phyloP scores from a whole-genome alignment of 1,140 invertebrate species.

The Drosophila parvula region DNA sequence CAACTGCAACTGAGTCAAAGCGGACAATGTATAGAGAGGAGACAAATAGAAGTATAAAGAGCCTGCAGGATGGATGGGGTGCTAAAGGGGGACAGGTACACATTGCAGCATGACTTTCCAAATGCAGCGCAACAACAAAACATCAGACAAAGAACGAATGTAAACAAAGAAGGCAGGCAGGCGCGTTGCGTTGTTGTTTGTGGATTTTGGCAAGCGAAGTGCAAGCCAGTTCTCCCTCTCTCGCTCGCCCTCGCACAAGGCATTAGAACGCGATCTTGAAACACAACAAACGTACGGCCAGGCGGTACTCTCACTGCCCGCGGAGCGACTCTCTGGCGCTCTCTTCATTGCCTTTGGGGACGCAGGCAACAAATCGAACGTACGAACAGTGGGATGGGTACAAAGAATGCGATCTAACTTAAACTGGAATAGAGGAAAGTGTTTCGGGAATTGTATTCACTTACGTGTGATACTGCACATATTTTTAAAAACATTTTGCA shows the following conservation, averaged over 20 bases:
- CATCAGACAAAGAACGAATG: conserved; percentile 65
- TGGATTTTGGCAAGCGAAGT: conserved; percentile 50
- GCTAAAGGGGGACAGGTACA: background rate
- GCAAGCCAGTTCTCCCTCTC: conserved; percentile 24
- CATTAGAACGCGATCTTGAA: conserved; percentile 70
- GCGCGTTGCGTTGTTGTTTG: conserved; percentile 17
- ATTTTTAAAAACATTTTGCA: too few species aligned
- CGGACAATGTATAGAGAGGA: conserved; percentile 2
- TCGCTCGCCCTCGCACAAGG: conserved; percentile 4
- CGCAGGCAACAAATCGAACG: conserved; percentile 8
- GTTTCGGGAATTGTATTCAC: background rate
- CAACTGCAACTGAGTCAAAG: conserved; percentile 50
- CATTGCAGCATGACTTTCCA: conserved; percentile 39
- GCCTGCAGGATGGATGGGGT: background rate
- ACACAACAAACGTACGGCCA: conserved; percentile 16
- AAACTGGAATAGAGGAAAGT: background rate
- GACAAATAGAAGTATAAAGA: background rate
- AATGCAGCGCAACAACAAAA: conserved; percentile 42
- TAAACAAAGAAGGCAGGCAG: conserved; percentile 37
- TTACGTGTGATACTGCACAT: background rate
- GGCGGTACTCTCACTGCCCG: conserved; percentile 2
- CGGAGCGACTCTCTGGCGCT: conserved; percentile 27
- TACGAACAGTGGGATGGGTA: conserved; percentile 12
- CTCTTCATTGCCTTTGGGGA: conserved; percentile 22
- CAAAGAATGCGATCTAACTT: background rate